Conservation (phyloP, 2,797 vertebrate genomes). For the Cuniculus paca region DNA sequence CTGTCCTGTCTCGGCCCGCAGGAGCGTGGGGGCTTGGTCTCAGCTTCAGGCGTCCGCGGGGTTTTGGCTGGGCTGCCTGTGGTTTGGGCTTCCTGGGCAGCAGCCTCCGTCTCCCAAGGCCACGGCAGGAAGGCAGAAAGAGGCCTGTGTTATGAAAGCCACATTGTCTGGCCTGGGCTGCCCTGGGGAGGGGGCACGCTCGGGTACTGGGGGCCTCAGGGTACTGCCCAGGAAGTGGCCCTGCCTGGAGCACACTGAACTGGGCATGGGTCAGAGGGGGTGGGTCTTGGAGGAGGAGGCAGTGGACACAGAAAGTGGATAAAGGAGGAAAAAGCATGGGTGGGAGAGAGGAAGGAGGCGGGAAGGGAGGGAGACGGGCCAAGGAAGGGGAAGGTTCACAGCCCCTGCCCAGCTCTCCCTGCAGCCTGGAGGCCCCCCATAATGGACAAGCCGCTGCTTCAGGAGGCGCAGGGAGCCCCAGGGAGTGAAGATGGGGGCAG, state of each 20-base stretch:
- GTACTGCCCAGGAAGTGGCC: constrained; percentile 48
- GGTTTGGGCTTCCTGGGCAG: constrained; percentile 86
- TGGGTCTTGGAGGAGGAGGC: constrained; percentile 17
- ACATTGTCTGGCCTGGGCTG: constrained; percentile 65
- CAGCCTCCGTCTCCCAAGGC: constrained; percentile 70
- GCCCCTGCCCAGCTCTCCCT: background rate
- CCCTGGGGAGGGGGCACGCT: constrained; percentile 78
- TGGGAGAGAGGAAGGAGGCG: background rate
- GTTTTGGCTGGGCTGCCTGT: constrained; percentile 81
- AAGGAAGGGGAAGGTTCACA: background rate
- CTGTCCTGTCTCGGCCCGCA: background rate
- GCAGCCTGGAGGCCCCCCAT: background rate
- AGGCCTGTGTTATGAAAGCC: constrained; percentile 74
- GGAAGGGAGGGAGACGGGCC: background rate
- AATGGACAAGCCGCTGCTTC: background rate
- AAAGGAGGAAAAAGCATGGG: background rate
- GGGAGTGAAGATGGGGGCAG: background rate
- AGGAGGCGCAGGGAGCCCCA: background rate
- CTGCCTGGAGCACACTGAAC: background rate
- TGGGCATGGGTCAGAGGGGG: background rate
- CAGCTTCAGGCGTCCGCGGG: constrained; percentile 72
- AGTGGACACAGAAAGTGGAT: background rate
- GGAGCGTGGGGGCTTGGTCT: constrained; percentile 69
- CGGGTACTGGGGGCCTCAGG: constrained; percentile 1
- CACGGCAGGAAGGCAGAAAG: background rate